A percentile compares a stretch with the other conserved stretches of the same genome.
Conservation (phyloP, 2,888 invertebrate genomes). For the Pyrrhia umbra region DNA sequence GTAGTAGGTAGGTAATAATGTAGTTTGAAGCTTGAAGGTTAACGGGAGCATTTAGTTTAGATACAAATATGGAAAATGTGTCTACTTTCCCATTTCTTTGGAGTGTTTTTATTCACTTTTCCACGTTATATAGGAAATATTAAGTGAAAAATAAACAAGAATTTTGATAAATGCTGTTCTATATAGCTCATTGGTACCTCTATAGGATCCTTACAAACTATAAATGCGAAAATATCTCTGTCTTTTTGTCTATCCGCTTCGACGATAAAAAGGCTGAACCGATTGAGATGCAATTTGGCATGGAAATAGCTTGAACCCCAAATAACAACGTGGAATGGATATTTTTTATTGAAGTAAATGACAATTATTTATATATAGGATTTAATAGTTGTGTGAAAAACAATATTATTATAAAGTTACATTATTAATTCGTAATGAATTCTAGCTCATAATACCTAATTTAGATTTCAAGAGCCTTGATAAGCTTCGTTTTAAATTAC, state of each 20-base stretch:
- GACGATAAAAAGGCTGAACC: no score
- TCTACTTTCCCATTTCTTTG: background rate
- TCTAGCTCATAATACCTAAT: background rate
- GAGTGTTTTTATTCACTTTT: background rate
- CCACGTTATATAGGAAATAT: no score
- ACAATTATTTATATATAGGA: background rate
- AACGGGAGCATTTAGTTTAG: background rate
- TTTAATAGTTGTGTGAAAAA: background rate
- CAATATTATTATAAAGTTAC: conserved; percentile 3
- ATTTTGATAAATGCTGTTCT: no score
- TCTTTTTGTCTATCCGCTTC: no score
- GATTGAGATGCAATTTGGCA: no score
- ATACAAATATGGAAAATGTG: background rate
- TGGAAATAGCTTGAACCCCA: no score
- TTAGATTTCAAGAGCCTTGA: conserved; percentile 6
- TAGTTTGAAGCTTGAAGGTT: background rate
- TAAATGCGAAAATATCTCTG: no score
- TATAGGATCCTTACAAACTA: no score
- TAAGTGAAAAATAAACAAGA: no score
- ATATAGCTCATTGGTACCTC: no score
- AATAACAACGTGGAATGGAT: no score
- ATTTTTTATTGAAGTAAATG: no score
- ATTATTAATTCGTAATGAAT: conserved; percentile 14
- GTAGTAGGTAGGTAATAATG: background rate
- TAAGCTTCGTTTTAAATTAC: conserved; percentile 26